A percentile compares a stretch with the other conserved stretches of the same genome.
Conservation (phyloP, 2,888 invertebrate species). For the Cremastobaeus sp. region DNA sequence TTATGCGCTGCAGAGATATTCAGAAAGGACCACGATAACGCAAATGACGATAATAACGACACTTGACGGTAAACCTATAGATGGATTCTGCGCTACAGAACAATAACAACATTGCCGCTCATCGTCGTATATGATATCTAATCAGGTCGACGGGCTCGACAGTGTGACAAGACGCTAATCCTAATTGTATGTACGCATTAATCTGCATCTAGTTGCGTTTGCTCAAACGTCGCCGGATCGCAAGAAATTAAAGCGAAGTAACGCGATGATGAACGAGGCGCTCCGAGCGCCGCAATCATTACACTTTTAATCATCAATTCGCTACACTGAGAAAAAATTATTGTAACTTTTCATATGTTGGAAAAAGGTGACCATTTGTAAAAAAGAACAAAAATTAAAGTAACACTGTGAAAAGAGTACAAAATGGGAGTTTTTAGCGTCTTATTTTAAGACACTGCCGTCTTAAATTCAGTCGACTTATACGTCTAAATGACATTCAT, state of each 20-base stretch:
- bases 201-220: conserved; percentile 25
- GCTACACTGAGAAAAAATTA: too few relatives aligned
- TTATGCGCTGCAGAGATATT: conserved; percentile 37
- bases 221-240: conserved; percentile 15
- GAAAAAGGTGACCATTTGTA: too few relatives aligned
- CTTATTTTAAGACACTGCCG: too few relatives aligned
- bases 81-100: conserved; percentile 44
- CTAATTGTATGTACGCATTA: conserved; percentile 44
- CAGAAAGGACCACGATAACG: conserved; percentile 32
- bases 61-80: conserved; percentile 54
- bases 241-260: neutral
- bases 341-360: too few relatives aligned
- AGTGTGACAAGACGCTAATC: conserved; percentile 53
- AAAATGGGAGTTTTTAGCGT: too few relatives aligned
- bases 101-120: conserved; percentile 42
- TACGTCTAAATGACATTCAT: too few relatives aligned
- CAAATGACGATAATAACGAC: conserved; percentile 42
- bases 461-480: too few relatives aligned
- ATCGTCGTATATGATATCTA: conserved; percentile 60
- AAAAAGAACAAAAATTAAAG: too few relatives aligned
- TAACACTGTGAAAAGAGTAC: too few relatives aligned
- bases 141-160: conserved; percentile 59
- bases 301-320: too few relatives aligned
- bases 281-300: too few relatives aligned
- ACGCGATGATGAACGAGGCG: neutral